Conservation (phyloP, 2,888 invertebrate species). For the Helleia helle region DNA sequence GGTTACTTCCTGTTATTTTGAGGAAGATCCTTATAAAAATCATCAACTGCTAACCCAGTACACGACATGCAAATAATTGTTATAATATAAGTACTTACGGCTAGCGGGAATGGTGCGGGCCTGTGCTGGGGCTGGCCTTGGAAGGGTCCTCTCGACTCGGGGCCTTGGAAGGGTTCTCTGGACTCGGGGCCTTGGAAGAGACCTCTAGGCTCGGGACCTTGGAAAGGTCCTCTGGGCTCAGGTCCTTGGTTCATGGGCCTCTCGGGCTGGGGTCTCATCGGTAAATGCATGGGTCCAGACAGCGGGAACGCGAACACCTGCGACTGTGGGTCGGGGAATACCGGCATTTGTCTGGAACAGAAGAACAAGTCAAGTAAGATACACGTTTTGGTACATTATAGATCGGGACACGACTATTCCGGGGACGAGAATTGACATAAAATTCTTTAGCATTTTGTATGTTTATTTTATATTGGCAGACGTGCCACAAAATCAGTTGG, state of each 20-base stretch:
- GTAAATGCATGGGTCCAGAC: constrained; percentile 61
- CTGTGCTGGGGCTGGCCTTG: constrained; percentile 37
- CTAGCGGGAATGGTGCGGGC: constrained; percentile 51
- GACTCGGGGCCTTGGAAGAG: constrained; percentile 52
- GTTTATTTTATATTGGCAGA: too few species aligned
- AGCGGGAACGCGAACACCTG: constrained; percentile 68
- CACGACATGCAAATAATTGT: too few species aligned
- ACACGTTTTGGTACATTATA: too few species aligned
- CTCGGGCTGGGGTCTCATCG: constrained; percentile 55
- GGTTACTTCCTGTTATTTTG: too few species aligned
- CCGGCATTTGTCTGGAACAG: constrained; percentile 42
- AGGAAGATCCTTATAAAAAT: too few species aligned
- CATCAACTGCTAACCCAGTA: too few species aligned
- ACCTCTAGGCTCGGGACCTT: constrained; percentile 36
- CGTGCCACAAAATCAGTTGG: too few species aligned
- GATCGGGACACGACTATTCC: too few species aligned
- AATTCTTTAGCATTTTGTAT: too few species aligned
- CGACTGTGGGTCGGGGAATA: constrained; percentile 61
- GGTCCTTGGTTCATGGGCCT: constrained; percentile 32
- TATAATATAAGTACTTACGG: constrained; percentile 42
- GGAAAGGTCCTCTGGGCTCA: constrained; percentile 33
- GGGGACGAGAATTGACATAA: too few species aligned
- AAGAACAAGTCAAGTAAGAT: too few species aligned
- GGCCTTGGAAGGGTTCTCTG: too few species aligned
- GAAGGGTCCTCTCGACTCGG: constrained; percentile 27